phyloP scores from a whole-genome alignment of 1,140 invertebrate genomes.

The Scaptodrosophila lebanonensis region DNA sequence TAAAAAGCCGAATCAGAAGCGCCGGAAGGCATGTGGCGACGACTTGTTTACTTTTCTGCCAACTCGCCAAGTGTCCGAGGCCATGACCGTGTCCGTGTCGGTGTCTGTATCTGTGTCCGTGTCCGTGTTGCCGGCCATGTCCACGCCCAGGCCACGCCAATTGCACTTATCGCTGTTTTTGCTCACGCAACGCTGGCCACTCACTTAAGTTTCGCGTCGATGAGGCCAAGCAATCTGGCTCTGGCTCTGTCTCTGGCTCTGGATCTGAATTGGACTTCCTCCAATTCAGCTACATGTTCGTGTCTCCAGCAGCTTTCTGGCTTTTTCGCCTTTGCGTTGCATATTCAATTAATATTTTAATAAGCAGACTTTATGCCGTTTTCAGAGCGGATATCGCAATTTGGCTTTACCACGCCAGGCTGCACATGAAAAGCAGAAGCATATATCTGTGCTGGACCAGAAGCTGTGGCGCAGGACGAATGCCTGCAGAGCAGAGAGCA shows the following conservation, averaged over 20 bases:
- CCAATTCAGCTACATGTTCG: too few relatives aligned
- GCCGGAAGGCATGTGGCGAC: slow-evolving; percentile 4
- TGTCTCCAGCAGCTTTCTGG: too few relatives aligned
- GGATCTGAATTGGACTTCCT: too few relatives aligned
- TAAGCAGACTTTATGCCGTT: slow-evolving; percentile 68
- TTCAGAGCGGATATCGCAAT: slow-evolving; percentile 62
- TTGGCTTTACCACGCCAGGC: slow-evolving; percentile 52
- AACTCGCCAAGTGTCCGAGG: too few relatives aligned
- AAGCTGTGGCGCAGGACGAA: neutral
- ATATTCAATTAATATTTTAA: slow-evolving; percentile 75
- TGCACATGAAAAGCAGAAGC: slow-evolving; percentile 35
- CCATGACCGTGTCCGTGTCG: too few relatives aligned
- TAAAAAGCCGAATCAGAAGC: slow-evolving; percentile 10
- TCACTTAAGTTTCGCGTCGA: too few relatives aligned
- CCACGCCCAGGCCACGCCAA: too few relatives aligned
- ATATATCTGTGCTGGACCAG: slow-evolving; percentile 1
- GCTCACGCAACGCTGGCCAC: slow-evolving; percentile 13
- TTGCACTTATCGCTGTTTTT: too few relatives aligned
- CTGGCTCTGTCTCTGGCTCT: too few relatives aligned
- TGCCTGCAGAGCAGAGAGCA: slow-evolving; percentile 1
- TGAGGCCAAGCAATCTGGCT: too few relatives aligned
- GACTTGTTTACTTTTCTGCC: slow-evolving; percentile 36
- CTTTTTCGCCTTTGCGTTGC: slow-evolving; percentile 30
- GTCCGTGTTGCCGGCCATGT: too few relatives aligned
- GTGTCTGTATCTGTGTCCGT: too few relatives aligned